A percentile compares a stretch with the other conserved stretches of the same genome.
Conservation (phyloP, 2,797 vertebrate genomes). For the Sebastiscus albofasciatus region DNA sequence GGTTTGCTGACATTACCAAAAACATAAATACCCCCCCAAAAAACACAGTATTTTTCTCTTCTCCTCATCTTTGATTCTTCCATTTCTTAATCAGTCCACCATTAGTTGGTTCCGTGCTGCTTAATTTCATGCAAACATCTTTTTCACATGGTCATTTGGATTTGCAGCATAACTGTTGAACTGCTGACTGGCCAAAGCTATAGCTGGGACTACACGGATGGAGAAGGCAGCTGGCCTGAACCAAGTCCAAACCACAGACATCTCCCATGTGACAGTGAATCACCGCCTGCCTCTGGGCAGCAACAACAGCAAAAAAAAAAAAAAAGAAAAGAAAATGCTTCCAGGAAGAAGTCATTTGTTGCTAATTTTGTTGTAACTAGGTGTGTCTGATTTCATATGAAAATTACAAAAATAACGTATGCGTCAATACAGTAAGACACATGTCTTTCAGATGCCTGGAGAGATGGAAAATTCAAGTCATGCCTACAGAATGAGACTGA, state of each 20-base stretch:
- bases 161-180: slow-evolving; percentile 12
- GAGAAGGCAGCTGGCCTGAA: slow-evolving; percentile 58
- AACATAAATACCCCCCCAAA: neutral
- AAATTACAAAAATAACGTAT: slow-evolving; percentile 14
- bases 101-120: neutral
- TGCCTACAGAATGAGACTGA: neutral
- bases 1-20: neutral
- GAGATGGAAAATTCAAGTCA: slow-evolving; percentile 23
- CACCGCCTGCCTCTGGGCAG: slow-evolving; percentile 30
- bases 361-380: slow-evolving; percentile 2
- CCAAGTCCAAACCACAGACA: slow-evolving; percentile 62
- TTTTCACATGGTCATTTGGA: slow-evolving; percentile 7
- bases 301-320: slow-evolving; percentile 13
- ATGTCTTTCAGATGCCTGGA: neutral
- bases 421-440: neutral
- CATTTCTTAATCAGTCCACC: neutral
- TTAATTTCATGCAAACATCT: neutral
- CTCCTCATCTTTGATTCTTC: neutral
- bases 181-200: slow-evolving; percentile 9
- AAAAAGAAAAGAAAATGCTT: neutral
- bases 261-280: slow-evolving; percentile 60
- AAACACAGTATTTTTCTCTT: neutral
- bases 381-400: slow-evolving; percentile 12
- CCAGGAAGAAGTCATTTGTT: neutral
- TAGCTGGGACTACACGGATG: neutral